Percentiles rank a stretch among this genome's conserved stretches.
These are phyloP conservation scores for Passer montanus DNA, from an alignment of 2,113 vertebrate genomes.

Conservation along the genomic window DNA sequence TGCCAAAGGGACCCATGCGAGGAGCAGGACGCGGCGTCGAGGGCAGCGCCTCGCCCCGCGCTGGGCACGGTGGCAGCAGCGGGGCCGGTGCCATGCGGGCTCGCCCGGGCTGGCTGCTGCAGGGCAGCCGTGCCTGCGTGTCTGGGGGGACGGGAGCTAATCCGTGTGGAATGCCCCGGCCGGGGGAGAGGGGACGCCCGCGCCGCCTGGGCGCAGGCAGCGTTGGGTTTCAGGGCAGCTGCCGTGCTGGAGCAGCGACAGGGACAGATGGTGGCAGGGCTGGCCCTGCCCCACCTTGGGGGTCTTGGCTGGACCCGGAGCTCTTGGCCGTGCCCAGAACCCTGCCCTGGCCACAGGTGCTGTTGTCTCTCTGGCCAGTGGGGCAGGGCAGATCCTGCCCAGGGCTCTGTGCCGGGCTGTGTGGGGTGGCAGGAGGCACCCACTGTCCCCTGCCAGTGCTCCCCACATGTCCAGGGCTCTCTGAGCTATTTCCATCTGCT, in stretches of 20 bases:
- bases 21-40: fast-evolving
- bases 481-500: not conserved
- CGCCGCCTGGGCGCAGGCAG: not conserved
- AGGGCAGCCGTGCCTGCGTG: not conserved
- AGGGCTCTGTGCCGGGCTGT: not conserved
- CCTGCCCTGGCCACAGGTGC: not conserved
- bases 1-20: fast-evolving
- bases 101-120: not conserved
- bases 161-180: conserved; percentile 42
- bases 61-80: not conserved
- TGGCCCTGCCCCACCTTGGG: not conserved
- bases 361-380: fast-evolving
- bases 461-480: fast-evolving
- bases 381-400: not conserved
- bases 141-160: not conserved
- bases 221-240: conserved; percentile 67
- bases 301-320: not conserved
- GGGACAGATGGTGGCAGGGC: conserved; percentile 48
- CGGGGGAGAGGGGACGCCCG: not conserved
- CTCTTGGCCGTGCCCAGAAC: not conserved
- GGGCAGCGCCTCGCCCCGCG: not conserved
- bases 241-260: conserved; percentile 5
- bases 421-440: not conserved
- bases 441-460: not conserved
- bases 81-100: not conserved